Conservation (phyloP, 2,888 invertebrate genomes). For the Microctonus hyperodae region DNA sequence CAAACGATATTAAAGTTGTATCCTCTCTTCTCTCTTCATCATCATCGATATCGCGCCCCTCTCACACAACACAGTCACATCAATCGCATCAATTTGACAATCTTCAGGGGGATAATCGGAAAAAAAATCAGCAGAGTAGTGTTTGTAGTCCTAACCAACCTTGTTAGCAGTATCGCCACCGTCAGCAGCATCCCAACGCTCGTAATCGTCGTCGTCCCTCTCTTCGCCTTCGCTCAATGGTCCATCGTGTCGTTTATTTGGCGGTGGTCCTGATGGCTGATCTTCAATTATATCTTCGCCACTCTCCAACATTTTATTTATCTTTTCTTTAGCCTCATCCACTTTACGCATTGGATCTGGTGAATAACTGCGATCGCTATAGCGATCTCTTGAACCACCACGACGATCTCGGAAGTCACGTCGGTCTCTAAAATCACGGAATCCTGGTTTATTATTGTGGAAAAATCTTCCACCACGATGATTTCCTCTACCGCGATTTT, state of each 20-base stretch:
- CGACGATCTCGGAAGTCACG: constrained; percentile 72
- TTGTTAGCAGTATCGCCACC: constrained; percentile 52
- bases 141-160: constrained; percentile 52
- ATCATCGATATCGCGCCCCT: constrained; percentile 16
- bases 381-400: constrained; percentile 61
- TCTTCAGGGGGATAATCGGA: constrained; percentile 15
- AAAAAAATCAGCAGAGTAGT: constrained; percentile 6
- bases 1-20: constrained; percentile 52
- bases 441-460: constrained; percentile 61
- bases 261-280: constrained; percentile 40
- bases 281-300: constrained; percentile 44
- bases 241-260: constrained; percentile 65
- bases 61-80: constrained; percentile 10
- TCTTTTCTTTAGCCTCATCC: constrained; percentile 67
- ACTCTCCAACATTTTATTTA: constrained; percentile 67
- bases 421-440: constrained; percentile 74
- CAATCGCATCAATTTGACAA: constrained; percentile 39
- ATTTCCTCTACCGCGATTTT: constrained; percentile 43
- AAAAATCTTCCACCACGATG: constrained; percentile 54
- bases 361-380: constrained; percentile 66
- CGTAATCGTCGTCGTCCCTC: constrained; percentile 65
- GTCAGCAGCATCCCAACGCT: constrained; percentile 56
- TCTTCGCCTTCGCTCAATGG: constrained; percentile 70
- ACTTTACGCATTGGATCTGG: constrained; percentile 65
- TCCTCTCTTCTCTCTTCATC: constrained; percentile 33